Base-by-base conservation (phyloP, 2,888 invertebrate species). In the Psylliodes chrysocephalus region DNA sequence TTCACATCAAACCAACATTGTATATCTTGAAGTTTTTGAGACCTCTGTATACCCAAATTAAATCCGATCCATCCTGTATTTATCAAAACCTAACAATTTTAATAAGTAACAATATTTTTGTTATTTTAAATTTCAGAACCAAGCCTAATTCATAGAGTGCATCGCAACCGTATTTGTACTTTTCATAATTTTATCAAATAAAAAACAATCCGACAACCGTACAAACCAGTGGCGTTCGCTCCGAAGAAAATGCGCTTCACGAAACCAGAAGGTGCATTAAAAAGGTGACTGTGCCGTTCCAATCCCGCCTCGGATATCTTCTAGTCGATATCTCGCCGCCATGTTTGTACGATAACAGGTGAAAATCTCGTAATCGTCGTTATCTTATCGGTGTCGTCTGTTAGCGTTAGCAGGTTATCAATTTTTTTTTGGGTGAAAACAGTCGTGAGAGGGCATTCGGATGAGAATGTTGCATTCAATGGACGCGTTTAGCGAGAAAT, bases 401-500 rank as follows among this genome's bases (percentile, higher is more conserved):
- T 40, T n/a, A 59, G 28, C 18, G 28, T 15, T 49, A 60, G 71
- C 74, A 74, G 72, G 76, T 75, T 73, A 72, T 73, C 72, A 70
- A 33, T 8, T 46, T 22, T 47, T 59, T 49, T 51, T 49, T 38
- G 38, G 28, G 25, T 35, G 40, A 19, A 49, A 40, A 69, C 70
- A 73, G 74, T 81, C 83, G 64, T 68, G 74, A 73, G 74, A 68
- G 71, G 69, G 72, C 67, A 62, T 62, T 66, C 68, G 63, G 61
- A 64, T 85, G 83, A 85, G 83, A 82, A 94, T 94, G 94, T 88
- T 94, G 84, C 91, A 92, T 84, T 91, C 93, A 77, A 86, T 94
- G 84, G 93, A 93, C 87, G 90, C 91, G 83, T 87, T 94, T 85
- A 94, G 94, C 85, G 92, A 92, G 82, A 94, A 94, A 85, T 91